phyloP scores from a whole-genome alignment of 2,888 invertebrate genomes.

The Andricus curvator region DNA sequence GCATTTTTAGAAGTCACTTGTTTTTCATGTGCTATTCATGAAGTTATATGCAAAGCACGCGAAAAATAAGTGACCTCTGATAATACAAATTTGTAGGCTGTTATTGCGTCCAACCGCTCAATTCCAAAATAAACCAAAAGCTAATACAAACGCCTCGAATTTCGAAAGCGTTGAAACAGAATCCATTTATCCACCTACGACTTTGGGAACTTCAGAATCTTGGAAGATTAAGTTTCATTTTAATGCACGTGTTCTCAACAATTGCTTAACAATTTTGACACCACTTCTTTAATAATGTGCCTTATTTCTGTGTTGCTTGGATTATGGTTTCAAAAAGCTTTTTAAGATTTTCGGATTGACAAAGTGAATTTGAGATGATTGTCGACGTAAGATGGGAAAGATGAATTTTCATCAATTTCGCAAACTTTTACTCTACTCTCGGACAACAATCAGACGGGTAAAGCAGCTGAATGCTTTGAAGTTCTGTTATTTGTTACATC shows the following conservation, averaged over 20 bases:
- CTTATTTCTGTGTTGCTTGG: neutral
- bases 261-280: constrained; percentile 19
- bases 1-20: no score
- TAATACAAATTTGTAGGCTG: no score
- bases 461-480: neutral
- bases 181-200: constrained; percentile 37
- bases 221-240: constrained; percentile 17
- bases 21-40: no score
- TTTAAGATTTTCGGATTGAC: neutral
- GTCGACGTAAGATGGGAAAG: neutral
- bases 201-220: neutral
- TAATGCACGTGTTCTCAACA: constrained; percentile 9
- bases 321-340: neutral
- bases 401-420: neutral
- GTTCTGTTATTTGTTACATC: neutral
- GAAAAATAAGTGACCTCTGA: no score
- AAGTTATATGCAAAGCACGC: no score
- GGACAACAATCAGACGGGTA: neutral
- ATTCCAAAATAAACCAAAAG: neutral
- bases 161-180: constrained; percentile 31
- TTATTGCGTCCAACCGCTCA: no score
- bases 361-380: no score
- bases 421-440: neutral
- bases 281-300: neutral
- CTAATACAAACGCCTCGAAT: constrained; percentile 2